phyloP scores from a whole-genome alignment of 2,113 vertebrate species.

The Oncorhynchus clarkii region DNA sequence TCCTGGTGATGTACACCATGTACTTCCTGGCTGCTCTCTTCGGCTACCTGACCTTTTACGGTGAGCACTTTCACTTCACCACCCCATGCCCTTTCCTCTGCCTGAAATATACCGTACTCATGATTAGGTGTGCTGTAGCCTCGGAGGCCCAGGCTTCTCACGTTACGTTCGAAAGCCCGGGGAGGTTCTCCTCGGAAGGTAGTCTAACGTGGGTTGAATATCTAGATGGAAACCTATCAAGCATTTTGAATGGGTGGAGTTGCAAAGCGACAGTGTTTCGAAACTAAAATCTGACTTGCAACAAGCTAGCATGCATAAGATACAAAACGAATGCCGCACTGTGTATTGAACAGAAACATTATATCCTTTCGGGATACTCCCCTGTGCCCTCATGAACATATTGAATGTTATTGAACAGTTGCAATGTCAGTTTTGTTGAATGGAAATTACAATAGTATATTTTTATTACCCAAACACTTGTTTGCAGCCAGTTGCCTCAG shows the following conservation, averaged over 20 bases:
- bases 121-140: too few relatives aligned
- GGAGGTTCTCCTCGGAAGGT: too few relatives aligned
- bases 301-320: too few relatives aligned
- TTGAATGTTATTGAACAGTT: too few relatives aligned
- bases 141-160: too few relatives aligned
- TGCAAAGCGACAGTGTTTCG: too few relatives aligned
- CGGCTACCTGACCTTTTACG: constrained; percentile 96
- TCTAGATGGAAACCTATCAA: too few relatives aligned
- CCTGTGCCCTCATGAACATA: background rate
- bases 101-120: background rate
- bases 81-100: background rate
- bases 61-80: constrained; percentile 71
- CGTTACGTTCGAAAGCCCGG: too few relatives aligned
- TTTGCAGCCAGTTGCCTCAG: background rate
- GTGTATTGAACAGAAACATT: background rate
- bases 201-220: too few relatives aligned
- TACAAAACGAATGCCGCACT: background rate
- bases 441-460: background rate
- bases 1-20: constrained; percentile 93
- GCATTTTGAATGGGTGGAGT: too few relatives aligned
- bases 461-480: background rate
- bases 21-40: constrained; percentile 98
- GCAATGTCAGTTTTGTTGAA: too few relatives aligned
- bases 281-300: too few relatives aligned
- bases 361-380: background rate